These are phyloP conservation scores for Drosophila kikkawai DNA, from an alignment of 1,140 invertebrate species.

Conservation along the genomic window DNA sequence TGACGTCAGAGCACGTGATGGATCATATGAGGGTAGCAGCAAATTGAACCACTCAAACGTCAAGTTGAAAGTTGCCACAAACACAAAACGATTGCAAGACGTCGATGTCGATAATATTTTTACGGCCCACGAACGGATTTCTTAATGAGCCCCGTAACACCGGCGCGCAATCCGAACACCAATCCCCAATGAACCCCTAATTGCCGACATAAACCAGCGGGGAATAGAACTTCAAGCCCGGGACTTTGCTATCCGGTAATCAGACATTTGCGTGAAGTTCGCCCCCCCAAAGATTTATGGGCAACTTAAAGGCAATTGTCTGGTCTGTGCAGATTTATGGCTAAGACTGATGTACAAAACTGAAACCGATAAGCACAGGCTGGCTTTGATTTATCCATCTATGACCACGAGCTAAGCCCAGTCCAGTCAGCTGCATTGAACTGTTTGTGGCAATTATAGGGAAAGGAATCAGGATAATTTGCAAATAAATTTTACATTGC, in stretches of 20 bases:
- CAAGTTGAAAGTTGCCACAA: conserved; percentile 43
- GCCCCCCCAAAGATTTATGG: conserved; percentile 58
- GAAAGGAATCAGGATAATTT: background rate
- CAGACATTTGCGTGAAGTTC: conserved; percentile 54
- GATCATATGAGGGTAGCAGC: conserved; percentile 62
- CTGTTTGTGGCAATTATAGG: conserved; percentile 15
- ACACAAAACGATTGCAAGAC: conserved; percentile 50
- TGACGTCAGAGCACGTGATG: conserved; percentile 80
- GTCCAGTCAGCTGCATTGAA: conserved; percentile 7
- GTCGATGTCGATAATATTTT: conserved; percentile 71
- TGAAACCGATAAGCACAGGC: conserved; percentile 23
- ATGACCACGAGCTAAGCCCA: conserved; percentile 9
- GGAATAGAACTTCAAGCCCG: conserved; percentile 1
- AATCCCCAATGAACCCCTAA: conserved; percentile 35
- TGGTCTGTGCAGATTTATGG: conserved; percentile 60
- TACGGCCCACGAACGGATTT: conserved; percentile 68
- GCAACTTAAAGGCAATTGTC: conserved; percentile 57
- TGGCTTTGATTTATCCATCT: conserved; percentile 60
- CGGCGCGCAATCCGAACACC: conserved; percentile 14
- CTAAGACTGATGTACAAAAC: conserved; percentile 42
- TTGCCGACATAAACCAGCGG: conserved; percentile 33
- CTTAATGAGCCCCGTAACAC: conserved; percentile 65
- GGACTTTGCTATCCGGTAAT: conserved; percentile 39
- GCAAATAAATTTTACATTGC: background rate
- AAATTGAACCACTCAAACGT: conserved; percentile 37